These are phyloP conservation scores for Spea hammondii DNA, from an alignment of 2,797 vertebrate genomes.

Conservation along the genomic window DNA sequence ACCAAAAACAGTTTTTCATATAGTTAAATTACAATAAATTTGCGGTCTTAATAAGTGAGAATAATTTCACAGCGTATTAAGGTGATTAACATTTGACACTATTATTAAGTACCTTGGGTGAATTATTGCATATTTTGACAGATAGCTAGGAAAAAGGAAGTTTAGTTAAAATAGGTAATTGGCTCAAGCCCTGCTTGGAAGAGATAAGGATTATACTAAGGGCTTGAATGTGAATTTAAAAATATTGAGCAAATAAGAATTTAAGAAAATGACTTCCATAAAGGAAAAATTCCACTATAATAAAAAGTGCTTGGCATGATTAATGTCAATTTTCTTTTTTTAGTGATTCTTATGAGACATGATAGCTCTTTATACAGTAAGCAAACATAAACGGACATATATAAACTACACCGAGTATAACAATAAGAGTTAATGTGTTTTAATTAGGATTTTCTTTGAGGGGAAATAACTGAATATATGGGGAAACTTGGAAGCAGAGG, in stretches of 20 bases:
- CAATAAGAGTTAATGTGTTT: no score
- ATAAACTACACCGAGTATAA: no score
- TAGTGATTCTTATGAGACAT: no score
- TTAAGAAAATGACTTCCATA: no score
- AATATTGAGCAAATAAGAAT: conserved; percentile 15
- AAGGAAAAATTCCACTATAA: no score
- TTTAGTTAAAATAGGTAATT: conserved; percentile 46
- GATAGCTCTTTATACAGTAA: no score
- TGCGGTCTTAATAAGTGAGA: conserved; percentile 49
- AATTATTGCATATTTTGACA: conserved; percentile 37
- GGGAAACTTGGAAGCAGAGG: no score
- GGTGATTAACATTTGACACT: conserved; percentile 53
- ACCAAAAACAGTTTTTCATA: conserved; percentile 45
- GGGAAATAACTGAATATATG: no score
- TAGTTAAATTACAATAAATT: conserved; percentile 48
- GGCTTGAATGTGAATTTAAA: conserved; percentile 27
- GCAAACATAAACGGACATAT: no score
- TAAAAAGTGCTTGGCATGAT: no score
- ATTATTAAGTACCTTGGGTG: conserved; percentile 46
- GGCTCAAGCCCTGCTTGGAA: conserved; percentile 34
- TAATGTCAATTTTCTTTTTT: no score
- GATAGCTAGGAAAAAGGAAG: conserved; percentile 28
- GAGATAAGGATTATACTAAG: conserved; percentile 37
- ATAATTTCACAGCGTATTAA: conserved; percentile 50
- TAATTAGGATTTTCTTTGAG: no score